Evolutionary conservation across 2,113 vertebrate species (phyloP).

Genomic region (Oryzias javanicus): DNA sequence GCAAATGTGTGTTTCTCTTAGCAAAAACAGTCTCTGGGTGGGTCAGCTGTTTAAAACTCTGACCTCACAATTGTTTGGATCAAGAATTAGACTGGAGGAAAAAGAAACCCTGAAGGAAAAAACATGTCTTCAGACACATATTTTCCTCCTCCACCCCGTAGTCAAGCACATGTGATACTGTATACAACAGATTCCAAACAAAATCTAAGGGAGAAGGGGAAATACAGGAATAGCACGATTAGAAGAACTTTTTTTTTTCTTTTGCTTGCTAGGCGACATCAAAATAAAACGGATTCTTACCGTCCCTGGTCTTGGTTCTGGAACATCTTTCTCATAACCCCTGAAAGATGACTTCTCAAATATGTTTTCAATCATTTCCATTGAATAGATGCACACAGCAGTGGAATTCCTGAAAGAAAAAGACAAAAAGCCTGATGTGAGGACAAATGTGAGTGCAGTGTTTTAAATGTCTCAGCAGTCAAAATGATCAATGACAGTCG

Average conservation of each 20-base stretch:
- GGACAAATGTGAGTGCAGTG: background rate
- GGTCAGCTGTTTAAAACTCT: too few relatives aligned
- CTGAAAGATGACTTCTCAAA: constrained; percentile 85
- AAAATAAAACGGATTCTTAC: constrained; percentile 68
- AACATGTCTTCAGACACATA: too few relatives aligned
- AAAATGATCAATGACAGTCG: too few relatives aligned
- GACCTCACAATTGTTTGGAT: too few relatives aligned
- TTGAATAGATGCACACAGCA: constrained; percentile 86
- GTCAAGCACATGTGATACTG: background rate
- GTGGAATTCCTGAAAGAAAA: constrained; percentile 83
- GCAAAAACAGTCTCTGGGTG: too few relatives aligned
- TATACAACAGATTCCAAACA: background rate
- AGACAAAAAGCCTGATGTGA: background rate
- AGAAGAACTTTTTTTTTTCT: background rate
- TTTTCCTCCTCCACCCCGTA: background rate
- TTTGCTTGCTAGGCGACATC: background rate
- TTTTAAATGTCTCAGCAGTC: too few relatives aligned
- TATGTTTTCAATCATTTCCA: constrained; percentile 80
- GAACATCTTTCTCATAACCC: constrained; percentile 71
- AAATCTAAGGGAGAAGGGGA: background rate
- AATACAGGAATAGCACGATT: constrained; percentile 10
- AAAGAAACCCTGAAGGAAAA: too few relatives aligned
- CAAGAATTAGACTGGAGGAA: too few relatives aligned
- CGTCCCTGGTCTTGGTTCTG: constrained; percentile 82
- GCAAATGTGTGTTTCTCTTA: too few relatives aligned